Conservation (phyloP, 2,797 vertebrate species). For the Ficedula albicollis region DNA sequence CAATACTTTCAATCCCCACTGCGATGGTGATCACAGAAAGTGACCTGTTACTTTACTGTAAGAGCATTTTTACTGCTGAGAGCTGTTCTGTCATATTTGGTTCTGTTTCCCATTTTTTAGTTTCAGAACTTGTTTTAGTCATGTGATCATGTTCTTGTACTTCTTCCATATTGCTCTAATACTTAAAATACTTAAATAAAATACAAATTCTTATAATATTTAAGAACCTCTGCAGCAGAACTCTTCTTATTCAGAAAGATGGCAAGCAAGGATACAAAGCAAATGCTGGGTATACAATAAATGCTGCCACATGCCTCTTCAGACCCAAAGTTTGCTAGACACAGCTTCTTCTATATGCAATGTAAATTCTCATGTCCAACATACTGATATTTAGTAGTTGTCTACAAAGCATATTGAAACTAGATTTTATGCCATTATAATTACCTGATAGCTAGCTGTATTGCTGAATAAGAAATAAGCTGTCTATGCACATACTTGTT, state of each 20-base stretch:
- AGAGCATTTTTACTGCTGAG: not conserved
- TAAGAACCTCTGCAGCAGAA: not conserved
- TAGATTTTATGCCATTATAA: not conserved
- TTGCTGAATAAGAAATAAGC: not conserved
- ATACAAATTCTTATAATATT: not conserved
- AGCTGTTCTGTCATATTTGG: not conserved
- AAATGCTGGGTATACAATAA: not conserved
- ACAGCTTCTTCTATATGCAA: accelerated
- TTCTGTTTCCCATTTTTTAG: not conserved
- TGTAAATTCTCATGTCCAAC: not conserved
- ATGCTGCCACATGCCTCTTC: not conserved
- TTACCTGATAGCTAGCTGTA: not conserved
- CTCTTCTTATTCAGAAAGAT: not conserved
- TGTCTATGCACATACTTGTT: not conserved
- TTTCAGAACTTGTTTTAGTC: not conserved
- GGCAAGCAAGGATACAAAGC: accelerated
- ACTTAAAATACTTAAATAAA: not conserved
- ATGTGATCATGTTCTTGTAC: not conserved
- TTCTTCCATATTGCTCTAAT: not conserved
- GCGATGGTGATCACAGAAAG: accelerated
- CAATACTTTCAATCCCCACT: not conserved
- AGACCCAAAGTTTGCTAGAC: not conserved
- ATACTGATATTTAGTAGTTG: not conserved
- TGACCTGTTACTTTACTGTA: not conserved
- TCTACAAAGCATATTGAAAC: not conserved